Evolutionary conservation across 23 tunicate genomes (phyloP), one percentile per base, ranked within the genome.

Genomic region (Phallusia fumigata): DNA sequence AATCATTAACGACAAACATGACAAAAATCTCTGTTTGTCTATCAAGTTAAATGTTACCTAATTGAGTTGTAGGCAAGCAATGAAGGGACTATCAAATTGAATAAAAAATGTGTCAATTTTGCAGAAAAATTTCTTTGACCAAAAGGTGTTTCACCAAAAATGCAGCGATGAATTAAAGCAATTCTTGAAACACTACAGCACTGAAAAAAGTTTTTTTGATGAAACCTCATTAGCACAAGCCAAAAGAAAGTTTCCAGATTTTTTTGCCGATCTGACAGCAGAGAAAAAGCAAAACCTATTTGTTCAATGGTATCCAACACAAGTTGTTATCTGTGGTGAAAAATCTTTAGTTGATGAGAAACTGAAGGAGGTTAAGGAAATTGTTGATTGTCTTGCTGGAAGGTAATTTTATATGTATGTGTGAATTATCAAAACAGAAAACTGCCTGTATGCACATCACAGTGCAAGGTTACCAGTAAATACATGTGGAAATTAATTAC

Each of bases 241-340:
- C 28, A 58, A 13, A 58, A 21, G 28, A 1, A 58, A 13, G 28
- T 58, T 58, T 58, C 28, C 69, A 3, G 3, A 1, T 21, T 58
- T 58, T 58, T 58, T 58, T 58, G 69, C 26, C 13, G 69, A 58
- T 6, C 69, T 3, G 13, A 58, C 69, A 24, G 13, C 69, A 58
- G 69, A 58, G 16, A 5, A 58, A 58, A 58, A 24, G 28, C 26
- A 58, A 24, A 58, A 58, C 3, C 26, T 58, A 13, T 58, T 21
- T 58, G 28, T 58, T 6, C 8, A 58, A 13, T 58, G 69, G 69
- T 58, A 21, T 58, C 69, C 69, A 58, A 58, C 69, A 1, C 69
- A 58, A 24, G 69, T 58, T 22, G 69, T 58, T 24, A 58, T 58
- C 28, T 58, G 69, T 58, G 69, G 69, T 58, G 69, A 58, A 58